A percentile compares a stretch with the other conserved stretches of the same genome.
Conservation (phyloP, 2,888 invertebrate species). For the Conops quadrifasciatus region DNA sequence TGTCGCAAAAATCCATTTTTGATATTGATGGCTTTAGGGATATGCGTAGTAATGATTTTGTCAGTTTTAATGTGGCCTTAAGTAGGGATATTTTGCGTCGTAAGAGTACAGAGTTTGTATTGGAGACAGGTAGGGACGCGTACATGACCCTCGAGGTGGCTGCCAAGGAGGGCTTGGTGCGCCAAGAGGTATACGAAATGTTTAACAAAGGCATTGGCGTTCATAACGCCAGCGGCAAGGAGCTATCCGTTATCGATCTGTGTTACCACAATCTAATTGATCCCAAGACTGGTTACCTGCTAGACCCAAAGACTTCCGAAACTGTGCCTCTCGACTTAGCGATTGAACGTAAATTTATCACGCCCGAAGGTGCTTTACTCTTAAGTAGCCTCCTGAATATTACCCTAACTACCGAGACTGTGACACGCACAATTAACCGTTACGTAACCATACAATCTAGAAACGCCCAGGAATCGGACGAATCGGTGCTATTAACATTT, state of each 20-base stretch:
- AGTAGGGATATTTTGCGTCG: slow-evolving; percentile 80
- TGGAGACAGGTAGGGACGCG: slow-evolving; percentile 79
- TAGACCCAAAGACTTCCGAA: slow-evolving; percentile 77
- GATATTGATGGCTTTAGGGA: slow-evolving; percentile 92
- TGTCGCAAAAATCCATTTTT: slow-evolving; percentile 87
- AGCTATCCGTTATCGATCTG: slow-evolving; percentile 86
- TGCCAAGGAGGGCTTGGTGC: slow-evolving; percentile 78
- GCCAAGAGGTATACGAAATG: slow-evolving; percentile 88
- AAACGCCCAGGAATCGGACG: slow-evolving; percentile 66
- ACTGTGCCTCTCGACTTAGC: slow-evolving; percentile 85
- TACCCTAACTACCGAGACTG: slow-evolving; percentile 86
- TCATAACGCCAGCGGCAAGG: slow-evolving; percentile 74
- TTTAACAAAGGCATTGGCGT: slow-evolving; percentile 84
- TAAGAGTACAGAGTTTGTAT: slow-evolving; percentile 75
- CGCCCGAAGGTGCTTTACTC: slow-evolving; percentile 86
- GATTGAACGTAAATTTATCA: slow-evolving; percentile 83
- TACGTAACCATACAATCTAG: slow-evolving; percentile 79
- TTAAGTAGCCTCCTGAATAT: slow-evolving; percentile 87
- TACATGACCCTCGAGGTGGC: slow-evolving; percentile 83
- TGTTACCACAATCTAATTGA: slow-evolving; percentile 88
- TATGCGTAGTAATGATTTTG: slow-evolving; percentile 79
- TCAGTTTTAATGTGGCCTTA: slow-evolving; percentile 84
- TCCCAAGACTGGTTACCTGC: slow-evolving; percentile 84
- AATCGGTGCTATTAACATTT: slow-evolving; percentile 74
- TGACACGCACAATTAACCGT: slow-evolving; percentile 83